These are phyloP conservation scores for Petrolisthes manimaculis DNA, from an alignment of 2,888 invertebrate genomes.

Conservation along the genomic window DNA sequence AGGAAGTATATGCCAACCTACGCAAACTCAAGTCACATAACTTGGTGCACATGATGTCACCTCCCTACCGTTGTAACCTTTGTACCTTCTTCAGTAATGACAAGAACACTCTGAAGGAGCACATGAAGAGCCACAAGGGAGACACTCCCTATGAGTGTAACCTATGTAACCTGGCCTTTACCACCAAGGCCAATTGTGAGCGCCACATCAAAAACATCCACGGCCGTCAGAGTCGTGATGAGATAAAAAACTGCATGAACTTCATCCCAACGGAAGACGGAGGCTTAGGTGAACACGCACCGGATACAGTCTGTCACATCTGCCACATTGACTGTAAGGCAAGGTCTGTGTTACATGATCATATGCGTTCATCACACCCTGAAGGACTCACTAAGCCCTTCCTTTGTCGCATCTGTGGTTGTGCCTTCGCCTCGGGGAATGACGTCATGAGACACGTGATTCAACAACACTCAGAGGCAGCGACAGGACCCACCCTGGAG, in stretches of 20 bases:
- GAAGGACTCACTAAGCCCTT: constrained; percentile 72
- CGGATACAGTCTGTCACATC: constrained; percentile 71
- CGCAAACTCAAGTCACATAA: constrained; percentile 92
- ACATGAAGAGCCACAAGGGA: constrained; percentile 94
- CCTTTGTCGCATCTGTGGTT: constrained; percentile 94
- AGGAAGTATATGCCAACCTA: constrained; percentile 87
- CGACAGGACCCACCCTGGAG: constrained; percentile 54
- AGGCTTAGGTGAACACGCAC: constrained; percentile 63
- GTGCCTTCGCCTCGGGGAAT: constrained; percentile 83
- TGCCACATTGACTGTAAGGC: constrained; percentile 71
- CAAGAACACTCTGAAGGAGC: constrained; percentile 90
- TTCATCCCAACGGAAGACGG: constrained; percentile 66
- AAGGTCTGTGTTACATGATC: constrained; percentile 70
- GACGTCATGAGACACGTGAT: constrained; percentile 87
- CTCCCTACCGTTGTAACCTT: constrained; percentile 91
- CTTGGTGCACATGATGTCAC: constrained; percentile 83
- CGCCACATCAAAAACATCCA: constrained; percentile 93
- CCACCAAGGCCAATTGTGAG: constrained; percentile 97
- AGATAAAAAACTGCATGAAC: constrained; percentile 88
- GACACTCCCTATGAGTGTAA: constrained; percentile 95
- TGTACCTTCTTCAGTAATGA: constrained; percentile 90
- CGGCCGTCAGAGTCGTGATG: constrained; percentile 85
- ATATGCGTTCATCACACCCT: constrained; percentile 69
- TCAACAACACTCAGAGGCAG: constrained; percentile 78
- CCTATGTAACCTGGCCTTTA: constrained; percentile 96